Conservation (phyloP, 2,888 invertebrate genomes). For the Blera fallax region DNA sequence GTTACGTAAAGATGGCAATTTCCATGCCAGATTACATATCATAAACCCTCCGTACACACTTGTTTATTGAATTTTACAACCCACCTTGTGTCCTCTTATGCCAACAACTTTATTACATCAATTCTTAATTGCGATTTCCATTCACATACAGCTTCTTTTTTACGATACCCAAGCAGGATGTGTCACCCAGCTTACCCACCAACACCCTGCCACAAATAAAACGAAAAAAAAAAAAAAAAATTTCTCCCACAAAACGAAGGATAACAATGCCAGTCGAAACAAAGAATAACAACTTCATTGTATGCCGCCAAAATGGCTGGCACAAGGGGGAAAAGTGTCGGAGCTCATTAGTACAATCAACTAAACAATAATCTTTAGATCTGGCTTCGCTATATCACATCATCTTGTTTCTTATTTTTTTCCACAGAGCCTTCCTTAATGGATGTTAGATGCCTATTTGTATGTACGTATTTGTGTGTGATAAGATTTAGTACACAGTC, state of each 20-base stretch:
- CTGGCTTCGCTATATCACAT: constrained; percentile 36
- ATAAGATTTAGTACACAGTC: constrained; percentile 58
- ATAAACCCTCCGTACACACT: background rate
- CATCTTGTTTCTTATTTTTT: constrained; percentile 12
- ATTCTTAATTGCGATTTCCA: constrained; percentile 39
- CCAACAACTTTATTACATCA: constrained; percentile 18
- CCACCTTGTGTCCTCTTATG: constrained; percentile 4
- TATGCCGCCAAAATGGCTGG: constrained; percentile 65
- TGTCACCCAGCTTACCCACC: background rate
- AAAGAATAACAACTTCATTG: constrained; percentile 41
- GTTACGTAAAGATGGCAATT: background rate
- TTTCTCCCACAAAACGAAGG: background rate
- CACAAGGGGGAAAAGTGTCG: constrained; percentile 54
- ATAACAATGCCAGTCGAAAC: constrained; percentile 2
- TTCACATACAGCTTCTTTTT: constrained; percentile 21
- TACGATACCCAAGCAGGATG: background rate
- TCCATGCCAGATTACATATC: background rate
- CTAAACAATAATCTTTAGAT: constrained; percentile 70
- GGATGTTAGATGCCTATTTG: constrained; percentile 52
- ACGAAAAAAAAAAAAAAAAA: background rate
- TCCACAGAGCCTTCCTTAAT: constrained; percentile 29
- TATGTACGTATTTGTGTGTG: constrained; percentile 32
- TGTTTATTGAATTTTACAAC: background rate
- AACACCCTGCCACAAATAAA: background rate
- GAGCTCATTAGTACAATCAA: constrained; percentile 68